Base-by-base conservation (phyloP, 2,797 vertebrate species). In the Neoniphon sammara region DNA sequence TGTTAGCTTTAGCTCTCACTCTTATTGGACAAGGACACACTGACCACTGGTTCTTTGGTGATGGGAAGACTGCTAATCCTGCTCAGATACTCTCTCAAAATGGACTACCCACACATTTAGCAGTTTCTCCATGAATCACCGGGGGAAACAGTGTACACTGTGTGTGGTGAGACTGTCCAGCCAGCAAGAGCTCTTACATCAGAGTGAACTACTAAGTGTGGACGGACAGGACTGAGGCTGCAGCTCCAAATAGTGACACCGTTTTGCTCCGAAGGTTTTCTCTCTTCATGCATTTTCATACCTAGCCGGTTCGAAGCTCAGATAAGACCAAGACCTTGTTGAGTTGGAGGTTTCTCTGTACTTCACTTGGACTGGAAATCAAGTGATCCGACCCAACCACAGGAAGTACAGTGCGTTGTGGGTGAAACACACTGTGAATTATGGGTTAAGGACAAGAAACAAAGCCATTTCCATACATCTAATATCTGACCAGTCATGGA, bases 201-300 rank as follows among this genome's bases (percentile, higher is more conserved):
- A 44, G 42, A 15, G 36, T 39, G 31, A 80, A 30, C 7, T 50
- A 23, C 46, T n/a, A 34, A 23, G 39, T 65, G 57, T 5, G 74
- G 66, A 77, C 54, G 52, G 31, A 69, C 75, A 57, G 59, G 20
- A 69, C 76, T 70, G 46, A 74, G 36, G 63, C 63, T 64, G 39
- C 67, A 66, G 68, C 69, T 80, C 39, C 68, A 55, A 66, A 66
- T 64, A 68, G 20, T 52, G 54, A 59, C 50, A 60, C 54, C 56
- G 54, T 2, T 39, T 53, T 58, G 78, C 73, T 47, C 25, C 46
- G 47, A 49, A 25, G 23, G 55, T 14, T 20, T 20, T 59, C 66
- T 59, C 46, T 62, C 52, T 66, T 18, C 0, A 14, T 60, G 30
- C 42, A 62, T 67, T 66, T 75, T 69, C 30, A 59, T 18, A 58